These are phyloP conservation scores for Clostera curtula DNA, from an alignment of 2,888 invertebrate species.

Conservation along the genomic window DNA sequence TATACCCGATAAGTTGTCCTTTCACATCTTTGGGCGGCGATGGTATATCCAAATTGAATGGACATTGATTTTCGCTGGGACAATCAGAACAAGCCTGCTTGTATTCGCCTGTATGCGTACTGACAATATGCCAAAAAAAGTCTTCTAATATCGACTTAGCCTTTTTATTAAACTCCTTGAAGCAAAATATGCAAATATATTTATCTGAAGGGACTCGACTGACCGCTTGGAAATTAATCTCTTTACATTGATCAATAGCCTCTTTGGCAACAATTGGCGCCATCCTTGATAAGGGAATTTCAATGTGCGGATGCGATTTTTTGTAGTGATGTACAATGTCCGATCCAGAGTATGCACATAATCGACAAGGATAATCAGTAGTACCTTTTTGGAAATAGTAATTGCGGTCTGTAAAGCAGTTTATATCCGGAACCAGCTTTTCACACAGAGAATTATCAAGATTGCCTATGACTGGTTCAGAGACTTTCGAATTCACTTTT, in stretches of 20 bases:
- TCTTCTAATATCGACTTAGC: conserved; percentile 39
- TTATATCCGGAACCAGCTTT: conserved; percentile 25
- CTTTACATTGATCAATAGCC: conserved; percentile 72
- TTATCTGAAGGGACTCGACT: conserved; percentile 46
- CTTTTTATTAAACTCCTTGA: conserved; percentile 42
- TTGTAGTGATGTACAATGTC: conserved; percentile 81
- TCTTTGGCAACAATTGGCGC: conserved; percentile 62
- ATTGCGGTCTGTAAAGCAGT: conserved; percentile 53
- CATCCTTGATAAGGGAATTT: conserved; percentile 78
- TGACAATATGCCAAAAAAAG: conserved; percentile 82
- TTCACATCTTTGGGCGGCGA: conserved; percentile 50
- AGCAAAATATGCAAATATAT: conserved; percentile 60
- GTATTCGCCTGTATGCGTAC: conserved; percentile 86
- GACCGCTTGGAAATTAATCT: conserved; percentile 45
- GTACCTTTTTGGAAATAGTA: conserved; percentile 57
- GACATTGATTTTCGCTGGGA: conserved; percentile 38
- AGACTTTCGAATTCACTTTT: conserved; percentile 26
- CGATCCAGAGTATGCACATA: conserved; percentile 75
- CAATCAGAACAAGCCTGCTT: conserved; percentile 79
- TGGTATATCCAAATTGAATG: conserved; percentile 53
- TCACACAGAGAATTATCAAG: background rate
- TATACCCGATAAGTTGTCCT: conserved; percentile 71
- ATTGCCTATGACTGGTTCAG: background rate
- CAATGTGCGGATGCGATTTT: conserved; percentile 76
- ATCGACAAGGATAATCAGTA: conserved; percentile 68